Conservation (phyloP, 2,113 vertebrate genomes). For the Tachysurus fulvidraco region DNA sequence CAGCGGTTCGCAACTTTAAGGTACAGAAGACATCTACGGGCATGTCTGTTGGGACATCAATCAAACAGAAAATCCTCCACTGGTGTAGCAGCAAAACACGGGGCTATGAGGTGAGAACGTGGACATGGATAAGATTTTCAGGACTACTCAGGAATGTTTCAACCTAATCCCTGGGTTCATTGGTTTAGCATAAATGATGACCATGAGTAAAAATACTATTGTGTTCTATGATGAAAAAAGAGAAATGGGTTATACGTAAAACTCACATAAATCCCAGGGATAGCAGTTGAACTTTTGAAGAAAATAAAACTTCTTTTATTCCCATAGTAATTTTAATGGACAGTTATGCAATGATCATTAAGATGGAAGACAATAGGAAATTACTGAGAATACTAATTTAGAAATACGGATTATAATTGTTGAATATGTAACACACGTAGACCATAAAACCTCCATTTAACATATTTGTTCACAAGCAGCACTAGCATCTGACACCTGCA, state of each 20-base stretch:
- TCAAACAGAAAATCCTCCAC: constrained; percentile 77
- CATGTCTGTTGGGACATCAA: constrained; percentile 64
- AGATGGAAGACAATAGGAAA: constrained; percentile 44
- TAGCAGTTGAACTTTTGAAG: not conserved
- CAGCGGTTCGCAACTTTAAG: constrained; percentile 70
- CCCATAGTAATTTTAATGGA: constrained; percentile 36
- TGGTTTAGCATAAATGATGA: not conserved
- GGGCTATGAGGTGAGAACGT: constrained; percentile 67
- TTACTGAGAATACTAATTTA: constrained; percentile 32
- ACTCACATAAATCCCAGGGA: not conserved
- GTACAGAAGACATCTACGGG: constrained; percentile 68
- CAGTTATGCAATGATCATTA: constrained; percentile 19
- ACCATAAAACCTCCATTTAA: too few species aligned
- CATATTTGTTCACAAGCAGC: not conserved
- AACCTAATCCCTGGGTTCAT: not conserved
- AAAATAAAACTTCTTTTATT: not conserved
- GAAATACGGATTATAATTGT: not conserved
- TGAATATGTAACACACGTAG: not conserved
- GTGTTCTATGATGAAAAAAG: not conserved
- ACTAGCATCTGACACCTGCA: not conserved
- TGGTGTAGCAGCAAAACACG: constrained; percentile 76
- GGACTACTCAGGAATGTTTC: not conserved
- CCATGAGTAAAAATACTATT: not conserved
- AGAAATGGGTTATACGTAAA: not conserved
- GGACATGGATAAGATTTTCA: not conserved